phyloP scores from a whole-genome alignment of 1,140 invertebrate genomes.

The Habropoda laboriosa region DNA sequence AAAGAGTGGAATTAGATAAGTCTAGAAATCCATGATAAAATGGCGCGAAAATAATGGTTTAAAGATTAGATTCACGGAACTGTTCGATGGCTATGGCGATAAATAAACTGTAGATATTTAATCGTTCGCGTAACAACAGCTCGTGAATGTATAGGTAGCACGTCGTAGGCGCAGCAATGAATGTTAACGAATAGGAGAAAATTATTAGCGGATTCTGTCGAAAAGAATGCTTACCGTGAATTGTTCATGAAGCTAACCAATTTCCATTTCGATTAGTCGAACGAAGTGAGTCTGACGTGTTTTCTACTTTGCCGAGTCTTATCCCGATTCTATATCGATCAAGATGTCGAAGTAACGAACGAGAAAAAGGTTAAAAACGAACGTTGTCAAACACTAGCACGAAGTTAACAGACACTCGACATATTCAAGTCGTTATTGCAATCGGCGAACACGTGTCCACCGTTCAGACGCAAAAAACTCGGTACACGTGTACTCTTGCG shows the following conservation, averaged over 20 bases:
- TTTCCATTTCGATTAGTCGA: neutral
- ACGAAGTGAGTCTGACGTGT: neutral
- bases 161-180: conserved; percentile 12
- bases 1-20: conserved; percentile 75
- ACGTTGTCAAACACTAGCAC: neutral
- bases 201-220: neutral
- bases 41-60: neutral
- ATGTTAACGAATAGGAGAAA: conserved; percentile 13
- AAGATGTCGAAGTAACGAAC: neutral
- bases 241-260: neutral
- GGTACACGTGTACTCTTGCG: conserved; percentile 3
- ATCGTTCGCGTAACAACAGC: conserved; percentile 4
- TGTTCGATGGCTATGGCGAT: neutral
- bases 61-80: neutral
- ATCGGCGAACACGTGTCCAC: conserved; percentile 11
- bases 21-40: neutral
- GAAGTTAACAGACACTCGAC: neutral
- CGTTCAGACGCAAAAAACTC: neutral
- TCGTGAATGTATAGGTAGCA: conserved; percentile 6
- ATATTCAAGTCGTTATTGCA: conserved; percentile 8
- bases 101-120: conserved; percentile 17
- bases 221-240: neutral
- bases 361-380: neutral
- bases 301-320: conserved; percentile 4
- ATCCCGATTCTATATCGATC: neutral